Evolutionary conservation across 2,797 vertebrate species (phyloP).

Genomic region (Simalia tracyae): DNA sequence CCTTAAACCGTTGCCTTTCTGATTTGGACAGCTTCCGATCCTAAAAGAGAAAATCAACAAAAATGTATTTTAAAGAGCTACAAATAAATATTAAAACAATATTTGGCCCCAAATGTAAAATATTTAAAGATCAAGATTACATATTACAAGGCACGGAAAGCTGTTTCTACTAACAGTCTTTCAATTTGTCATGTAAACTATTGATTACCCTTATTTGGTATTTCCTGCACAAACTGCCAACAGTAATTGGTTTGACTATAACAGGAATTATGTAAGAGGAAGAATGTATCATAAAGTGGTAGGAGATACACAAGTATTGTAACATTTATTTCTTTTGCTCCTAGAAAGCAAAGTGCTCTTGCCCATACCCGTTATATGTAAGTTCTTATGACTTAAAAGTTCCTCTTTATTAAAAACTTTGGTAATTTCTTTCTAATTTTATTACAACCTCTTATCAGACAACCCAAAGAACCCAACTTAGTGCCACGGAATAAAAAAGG

Average conservation of each 20-base stretch:
- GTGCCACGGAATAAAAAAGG: neutral
- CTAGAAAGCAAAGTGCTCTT: neutral
- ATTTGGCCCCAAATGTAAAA: neutral
- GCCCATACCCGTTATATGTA: neutral
- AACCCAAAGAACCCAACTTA: neutral
- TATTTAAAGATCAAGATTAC: neutral
- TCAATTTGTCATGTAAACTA: neutral
- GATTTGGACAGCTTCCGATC: slow-evolving; percentile 96
- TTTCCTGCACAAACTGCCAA: neutral
- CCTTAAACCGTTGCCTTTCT: slow-evolving; percentile 96
- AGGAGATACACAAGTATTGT: neutral
- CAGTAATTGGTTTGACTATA: neutral
- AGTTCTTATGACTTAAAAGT: neutral
- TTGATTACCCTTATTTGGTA: neutral
- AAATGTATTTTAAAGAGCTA: slow-evolving; percentile 29
- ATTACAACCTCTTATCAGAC: neutral
- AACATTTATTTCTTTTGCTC: neutral
- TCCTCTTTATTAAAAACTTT: neutral
- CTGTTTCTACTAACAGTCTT: too few species aligned
- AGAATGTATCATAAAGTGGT: neutral
- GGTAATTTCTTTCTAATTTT: neutral
- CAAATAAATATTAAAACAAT: neutral
- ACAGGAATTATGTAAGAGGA: neutral
- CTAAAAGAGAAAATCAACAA: slow-evolving; percentile 67
- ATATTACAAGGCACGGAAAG: neutral